Evolutionary conservation across 1,140 invertebrate species (phyloP), one percentile per base, ranked within the genome.

Genomic region (Drosophila trapezifrons): DNA sequence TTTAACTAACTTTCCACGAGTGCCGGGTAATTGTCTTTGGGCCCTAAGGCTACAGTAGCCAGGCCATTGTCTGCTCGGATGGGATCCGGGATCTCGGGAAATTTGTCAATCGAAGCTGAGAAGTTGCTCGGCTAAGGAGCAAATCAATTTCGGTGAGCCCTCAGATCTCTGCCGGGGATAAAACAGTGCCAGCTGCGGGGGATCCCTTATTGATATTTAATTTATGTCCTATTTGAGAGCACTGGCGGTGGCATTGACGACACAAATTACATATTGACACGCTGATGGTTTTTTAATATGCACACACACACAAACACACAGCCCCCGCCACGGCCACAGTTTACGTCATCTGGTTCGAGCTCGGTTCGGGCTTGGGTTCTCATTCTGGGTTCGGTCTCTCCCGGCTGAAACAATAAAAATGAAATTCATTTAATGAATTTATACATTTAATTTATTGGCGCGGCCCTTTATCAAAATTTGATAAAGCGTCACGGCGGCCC

Each of bases 251-350:
- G 42, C 51, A 74, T 46, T 59, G 81, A 85, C 59, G 84, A 84
- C 80, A 89, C 84, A 89, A 87, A 87, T 87, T 89, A 87, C 84
- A 87, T 80, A 87, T 89, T 89, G 80, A 84, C 84, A 87, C 80
- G 84, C 84, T 87, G 84, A 89, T 87, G 84, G 84, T 87, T 87
- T 87, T 87, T 87, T 89, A 87, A 87, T 87, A 87, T 80, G 76
- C 76, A 76, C 78, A 82, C 62, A 71, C 35, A 70, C 37, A 70
- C 76, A 76, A 75, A 82, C 62, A 71, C 35, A 70, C 37, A 70
- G 32, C 45, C 57, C 20, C 15, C 32, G 18, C 49, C 49, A 38
- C 20, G 18, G 22, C 40, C 15, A 43, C 38, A 55, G 38, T 10
- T 17, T 13, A 47, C 56, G 57, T 84, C 78, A 87, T 66, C 75